phyloP scores from a whole-genome alignment of 2,113 vertebrate genomes.

The Perca schrenkii region DNA sequence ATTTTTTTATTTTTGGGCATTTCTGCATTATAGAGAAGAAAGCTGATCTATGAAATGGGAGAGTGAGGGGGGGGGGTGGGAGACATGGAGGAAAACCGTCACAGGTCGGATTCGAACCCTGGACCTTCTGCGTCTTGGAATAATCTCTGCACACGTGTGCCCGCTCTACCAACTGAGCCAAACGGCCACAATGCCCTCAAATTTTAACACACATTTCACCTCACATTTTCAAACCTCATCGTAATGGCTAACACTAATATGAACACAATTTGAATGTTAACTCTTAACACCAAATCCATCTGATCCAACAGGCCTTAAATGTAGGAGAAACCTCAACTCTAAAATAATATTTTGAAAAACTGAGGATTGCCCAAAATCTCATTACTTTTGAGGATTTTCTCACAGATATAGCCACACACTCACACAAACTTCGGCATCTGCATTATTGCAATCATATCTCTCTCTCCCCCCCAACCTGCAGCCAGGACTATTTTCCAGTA shows the following conservation, averaged over 20 bases:
- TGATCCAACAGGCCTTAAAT: background rate
- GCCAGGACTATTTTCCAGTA: slow-evolving; percentile 40
- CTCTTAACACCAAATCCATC: background rate
- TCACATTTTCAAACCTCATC: background rate
- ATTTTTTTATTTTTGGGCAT: background rate
- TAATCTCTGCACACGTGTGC: no score
- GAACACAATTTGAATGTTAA: background rate
- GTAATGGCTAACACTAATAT: background rate
- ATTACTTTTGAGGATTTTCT: background rate
- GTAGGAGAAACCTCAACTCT: background rate
- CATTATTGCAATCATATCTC: background rate
- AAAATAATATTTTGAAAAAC: background rate
- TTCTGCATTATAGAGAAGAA: no score
- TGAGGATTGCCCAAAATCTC: background rate
- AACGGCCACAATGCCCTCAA: background rate
- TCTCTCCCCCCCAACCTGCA: slow-evolving; percentile 14
- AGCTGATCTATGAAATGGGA: no score
- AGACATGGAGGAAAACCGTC: no score
- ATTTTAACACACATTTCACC: background rate
- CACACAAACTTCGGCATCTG: slow-evolving; percentile 14
- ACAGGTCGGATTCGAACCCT: no score
- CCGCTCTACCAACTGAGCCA: no score
- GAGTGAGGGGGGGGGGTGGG: no score
- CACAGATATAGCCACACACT: background rate
- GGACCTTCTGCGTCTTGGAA: no score